Base-by-base conservation (phyloP, 92 coral and sea anemone genomes). In the Epizoanthus scotinus region DNA sequence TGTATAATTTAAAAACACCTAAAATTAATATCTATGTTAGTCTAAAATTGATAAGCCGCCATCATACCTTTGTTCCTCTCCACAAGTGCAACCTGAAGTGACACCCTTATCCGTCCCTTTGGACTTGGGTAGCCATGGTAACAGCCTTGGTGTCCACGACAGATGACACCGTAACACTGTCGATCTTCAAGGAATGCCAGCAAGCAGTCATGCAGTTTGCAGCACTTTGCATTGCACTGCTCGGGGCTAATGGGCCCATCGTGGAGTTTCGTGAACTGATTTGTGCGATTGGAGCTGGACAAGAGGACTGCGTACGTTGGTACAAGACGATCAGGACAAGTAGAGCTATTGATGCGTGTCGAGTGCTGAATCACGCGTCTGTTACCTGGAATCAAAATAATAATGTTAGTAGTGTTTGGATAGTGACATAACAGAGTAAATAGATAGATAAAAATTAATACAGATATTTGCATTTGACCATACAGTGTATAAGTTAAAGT, bases 231-330 rank as follows among this genome's bases (percentile, higher is more conserved):
- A 14, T 58, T 59, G 24, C 81, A 75, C 24, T 75, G 81, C 21
- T 75, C 81, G 36, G 49, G 38, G 63, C 40, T 75, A 54, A 75
- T 59, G 7, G 81, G 81, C 61, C 81, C 81, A 12, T 75, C 40
- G 14, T 75, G 56, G 56, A 75, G 81, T 42, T 40, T 58, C 61
- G 21, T 58, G 36, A 75, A 75, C 8, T 59, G 68, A 25, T 59
- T 29, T 4, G 13, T 40, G 34, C 18, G 20, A 20, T 59, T 40
- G 12, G 40, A 10, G 3, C 40, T 31, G 31, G 67, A 34, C 3
- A 75, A 59, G 49, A 57, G 38, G 8, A 75, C 38, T 18, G 81
- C 59, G 68, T 75, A 75, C 36, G 63, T 21, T 21, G 81, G 68
- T 13, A 75, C 57, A 14, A 15, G 55, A 22, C 19, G 17, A 3